Conservation (phyloP, 2,888 invertebrate species). For the Geotrupes spiniger region DNA sequence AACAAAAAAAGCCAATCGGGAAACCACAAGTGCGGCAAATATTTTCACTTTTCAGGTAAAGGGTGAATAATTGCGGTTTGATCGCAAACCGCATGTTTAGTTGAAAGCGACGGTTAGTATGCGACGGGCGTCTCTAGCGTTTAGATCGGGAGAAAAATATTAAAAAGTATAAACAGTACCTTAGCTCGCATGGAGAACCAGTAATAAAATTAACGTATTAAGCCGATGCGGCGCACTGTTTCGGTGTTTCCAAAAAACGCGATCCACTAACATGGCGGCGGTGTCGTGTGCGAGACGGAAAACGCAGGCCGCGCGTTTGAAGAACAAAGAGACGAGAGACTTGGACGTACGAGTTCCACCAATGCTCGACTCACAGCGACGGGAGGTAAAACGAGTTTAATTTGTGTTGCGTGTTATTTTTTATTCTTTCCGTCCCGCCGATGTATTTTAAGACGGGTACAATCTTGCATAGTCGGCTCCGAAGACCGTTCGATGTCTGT, state of each 20-base stretch:
- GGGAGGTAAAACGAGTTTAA: constrained; percentile 43
- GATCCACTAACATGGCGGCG: constrained; percentile 37
- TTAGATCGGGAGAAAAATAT: too few species aligned
- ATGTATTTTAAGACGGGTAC: constrained; percentile 21
- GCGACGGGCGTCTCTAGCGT: too few species aligned
- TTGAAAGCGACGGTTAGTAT: constrained; percentile 20
- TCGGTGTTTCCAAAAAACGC: constrained; percentile 15
- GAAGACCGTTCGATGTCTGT: neutral
- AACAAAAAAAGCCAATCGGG: constrained; percentile 12
- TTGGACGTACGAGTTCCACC: constrained; percentile 33
- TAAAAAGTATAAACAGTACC: too few species aligned
- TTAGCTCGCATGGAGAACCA: too few species aligned
- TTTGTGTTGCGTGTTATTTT: constrained; percentile 26
- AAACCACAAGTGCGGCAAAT: constrained; percentile 16
- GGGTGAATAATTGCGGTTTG: constrained; percentile 18
- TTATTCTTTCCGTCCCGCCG: constrained; percentile 15
- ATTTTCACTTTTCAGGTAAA: constrained; percentile 45
- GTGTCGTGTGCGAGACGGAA: constrained; percentile 25
- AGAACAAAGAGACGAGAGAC: constrained; percentile 30
- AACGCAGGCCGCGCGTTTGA: constrained; percentile 10
- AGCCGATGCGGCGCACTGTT: constrained; percentile 9
- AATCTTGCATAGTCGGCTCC: too few species aligned
- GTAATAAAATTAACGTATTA: too few species aligned
- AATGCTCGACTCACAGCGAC: constrained; percentile 36
- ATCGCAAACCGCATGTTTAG: constrained; percentile 21